A percentile compares a stretch with the other conserved stretches of the same genome.
phyloP scores from a whole-genome alignment of 2,113 vertebrate species.

The Triplophysa tibetana region DNA sequence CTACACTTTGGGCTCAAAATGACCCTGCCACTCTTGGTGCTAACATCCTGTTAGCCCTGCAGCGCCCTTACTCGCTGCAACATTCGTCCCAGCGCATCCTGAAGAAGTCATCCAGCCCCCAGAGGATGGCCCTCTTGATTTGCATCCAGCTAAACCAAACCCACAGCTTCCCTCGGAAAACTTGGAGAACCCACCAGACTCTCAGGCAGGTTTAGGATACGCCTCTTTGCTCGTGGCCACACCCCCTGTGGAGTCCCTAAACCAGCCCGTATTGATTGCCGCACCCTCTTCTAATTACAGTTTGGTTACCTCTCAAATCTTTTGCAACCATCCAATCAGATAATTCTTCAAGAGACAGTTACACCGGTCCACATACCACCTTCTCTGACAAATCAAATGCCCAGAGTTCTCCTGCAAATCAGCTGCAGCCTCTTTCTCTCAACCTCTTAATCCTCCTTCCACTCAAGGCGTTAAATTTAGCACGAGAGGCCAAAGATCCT shows the following conservation, averaged over 20 bases:
- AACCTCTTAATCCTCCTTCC: constrained; percentile 59
- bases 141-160: constrained; percentile 60
- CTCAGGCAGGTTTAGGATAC: constrained; percentile 85
- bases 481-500: constrained; percentile 70
- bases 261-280: constrained; percentile 85
- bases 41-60: constrained; percentile 89
- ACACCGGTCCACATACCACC: constrained; percentile 50
- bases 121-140: constrained; percentile 76
- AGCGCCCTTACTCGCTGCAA: constrained; percentile 77
- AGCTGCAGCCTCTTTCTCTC: constrained; percentile 64
- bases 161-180: constrained; percentile 82
- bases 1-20: constrained; percentile 92
- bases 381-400: constrained; percentile 60
- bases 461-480: constrained; percentile 75
- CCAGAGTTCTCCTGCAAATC: constrained; percentile 62
- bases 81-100: constrained; percentile 75
- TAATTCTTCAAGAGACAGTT: constrained; percentile 69
- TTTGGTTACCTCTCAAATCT: constrained; percentile 75
- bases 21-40: constrained; percentile 84
- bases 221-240: constrained; percentile 85
- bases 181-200: constrained; percentile 91
- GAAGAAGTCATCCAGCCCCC: constrained; percentile 86
- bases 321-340: constrained; percentile 68
- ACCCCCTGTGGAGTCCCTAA: constrained; percentile 80
- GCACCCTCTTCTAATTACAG: constrained; percentile 85